Base-by-base conservation (phyloP, 2,113 vertebrate genomes). In the Microcebus griseorufus region DNA sequence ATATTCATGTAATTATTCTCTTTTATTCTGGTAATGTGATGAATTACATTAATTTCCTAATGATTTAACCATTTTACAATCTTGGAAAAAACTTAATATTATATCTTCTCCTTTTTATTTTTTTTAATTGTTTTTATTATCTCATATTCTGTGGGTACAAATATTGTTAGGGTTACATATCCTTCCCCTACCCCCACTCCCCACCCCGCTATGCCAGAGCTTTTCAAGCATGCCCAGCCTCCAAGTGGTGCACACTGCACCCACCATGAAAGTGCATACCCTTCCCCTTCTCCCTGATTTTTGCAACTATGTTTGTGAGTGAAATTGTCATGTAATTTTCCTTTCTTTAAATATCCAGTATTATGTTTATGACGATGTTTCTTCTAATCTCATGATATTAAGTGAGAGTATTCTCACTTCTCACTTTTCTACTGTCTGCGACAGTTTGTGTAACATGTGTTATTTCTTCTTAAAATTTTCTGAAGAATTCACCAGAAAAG, bases 291-390 rank as follows among this genome's bases (percentile, higher is more conserved):
- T 45, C 42, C 42, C 42, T 8, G 7, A 27, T 4, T 53, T n/a
- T 60, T 39, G 9, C 48, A 84, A 69, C 25, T 48, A 9, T 69
- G 7, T 69, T 51, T 84, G 23, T 67, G 13, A 51, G 18, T 60
- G 7, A 78, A 90, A 90, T 67, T 90, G 20, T 10, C 8, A 48
- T 78, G 17, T 27, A 32, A 70, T 51, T 86, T 91, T 73, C 64
- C 51, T 95, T 79, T 70, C 93, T 95, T 92, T 73, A 65, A 92
- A 53, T 83, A 1, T 76, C 60, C 2, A n/a, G 13, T 93, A 62
- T 32, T 76, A 55, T 6, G 6, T 55, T 55, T 18, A 55, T 55
- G 69, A 53, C 34, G 42, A 48, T 48, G 16, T 86, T 86, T 82
- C 48, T 67, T 82, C 45, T 60, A 11, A 67, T 13, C 12, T 88